Evolutionary conservation across 1,140 invertebrate genomes (phyloP).

Genomic region (Drosophila murphyi): DNA sequence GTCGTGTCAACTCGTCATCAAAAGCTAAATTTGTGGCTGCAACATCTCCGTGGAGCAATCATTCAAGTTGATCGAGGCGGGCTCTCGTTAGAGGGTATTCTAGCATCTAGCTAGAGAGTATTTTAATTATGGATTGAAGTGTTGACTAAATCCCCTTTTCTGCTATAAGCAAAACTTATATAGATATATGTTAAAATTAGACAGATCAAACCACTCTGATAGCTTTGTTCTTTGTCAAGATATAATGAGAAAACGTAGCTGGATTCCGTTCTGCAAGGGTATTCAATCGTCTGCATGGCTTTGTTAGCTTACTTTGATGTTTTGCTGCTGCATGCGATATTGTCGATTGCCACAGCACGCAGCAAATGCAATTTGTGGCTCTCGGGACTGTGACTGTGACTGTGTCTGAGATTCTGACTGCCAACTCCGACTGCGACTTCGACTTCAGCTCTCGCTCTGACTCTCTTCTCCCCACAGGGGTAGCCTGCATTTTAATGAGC

Average conservation of each 20-base stretch:
- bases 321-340: constrained; percentile 37
- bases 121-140: not conserved
- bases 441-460: not conserved
- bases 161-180: too few relatives aligned
- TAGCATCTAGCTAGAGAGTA: constrained; percentile 4
- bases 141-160: too few relatives aligned
- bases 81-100: not conserved
- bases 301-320: constrained; percentile 4
- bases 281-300: not conserved
- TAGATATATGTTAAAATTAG: too few relatives aligned
- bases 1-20: constrained; percentile 83
- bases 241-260: too few relatives aligned
- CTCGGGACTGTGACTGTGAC: constrained; percentile 34
- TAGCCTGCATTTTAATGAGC: constrained; percentile 78
- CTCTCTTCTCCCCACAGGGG: not conserved
- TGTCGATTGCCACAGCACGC: constrained; percentile 66
- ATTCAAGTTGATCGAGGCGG: constrained; percentile 69
- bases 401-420: not conserved
- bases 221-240: constrained; percentile 24
- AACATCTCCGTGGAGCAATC: constrained; percentile 62
- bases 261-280: not conserved
- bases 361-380: constrained; percentile 78
- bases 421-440: constrained; percentile 14
- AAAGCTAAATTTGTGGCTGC: constrained; percentile 50
- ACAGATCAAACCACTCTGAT: not conserved